Percentiles rank a stretch among this genome's conserved stretches.
Conservation (phyloP, 2,888 invertebrate species). For the Pyrrhia umbra region DNA sequence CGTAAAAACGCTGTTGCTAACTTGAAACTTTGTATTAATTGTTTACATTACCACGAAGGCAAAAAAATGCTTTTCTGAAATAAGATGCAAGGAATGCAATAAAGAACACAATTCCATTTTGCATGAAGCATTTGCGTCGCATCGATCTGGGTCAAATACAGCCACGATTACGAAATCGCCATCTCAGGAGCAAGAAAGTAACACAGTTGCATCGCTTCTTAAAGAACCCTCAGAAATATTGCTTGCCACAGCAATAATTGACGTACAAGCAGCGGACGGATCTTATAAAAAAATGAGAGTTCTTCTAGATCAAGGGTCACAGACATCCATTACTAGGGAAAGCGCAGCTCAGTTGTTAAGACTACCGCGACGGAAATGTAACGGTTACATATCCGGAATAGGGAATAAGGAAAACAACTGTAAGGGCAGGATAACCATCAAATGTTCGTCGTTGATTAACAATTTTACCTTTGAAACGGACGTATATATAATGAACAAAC, state of each 20-base stretch:
- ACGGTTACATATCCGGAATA: neutral
- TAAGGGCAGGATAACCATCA: constrained; percentile 8
- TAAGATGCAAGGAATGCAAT: constrained; percentile 14
- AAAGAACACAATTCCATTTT: constrained; percentile 8
- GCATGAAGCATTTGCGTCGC: constrained; percentile 10
- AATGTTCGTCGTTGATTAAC: constrained; percentile 1
- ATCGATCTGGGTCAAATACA: constrained; percentile 7
- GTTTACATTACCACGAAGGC: too few relatives aligned
- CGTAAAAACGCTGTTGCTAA: too few relatives aligned
- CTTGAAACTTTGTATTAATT: too few relatives aligned
- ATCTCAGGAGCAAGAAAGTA: constrained; percentile 1
- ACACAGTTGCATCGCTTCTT: neutral
- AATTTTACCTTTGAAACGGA: constrained; percentile 8
- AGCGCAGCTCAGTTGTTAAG: constrained; percentile 11
- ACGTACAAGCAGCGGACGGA: constrained; percentile 6
- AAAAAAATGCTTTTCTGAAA: constrained; percentile 11
- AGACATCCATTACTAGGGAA: constrained; percentile 11
- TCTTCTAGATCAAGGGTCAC: constrained; percentile 11
- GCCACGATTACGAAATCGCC: constrained; percentile 3
- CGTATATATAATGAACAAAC: constrained; percentile 7
- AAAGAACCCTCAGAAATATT: constrained; percentile 13
- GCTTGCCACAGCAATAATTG: constrained; percentile 8
- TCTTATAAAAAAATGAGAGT: constrained; percentile 16
- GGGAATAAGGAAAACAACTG: constrained; percentile 13
- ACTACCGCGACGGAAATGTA: neutral